A percentile compares a stretch with the other conserved stretches of the same genome.
phyloP scores from a whole-genome alignment of 2,113 vertebrate species.

The Cyprinodon brontotheroides region DNA sequence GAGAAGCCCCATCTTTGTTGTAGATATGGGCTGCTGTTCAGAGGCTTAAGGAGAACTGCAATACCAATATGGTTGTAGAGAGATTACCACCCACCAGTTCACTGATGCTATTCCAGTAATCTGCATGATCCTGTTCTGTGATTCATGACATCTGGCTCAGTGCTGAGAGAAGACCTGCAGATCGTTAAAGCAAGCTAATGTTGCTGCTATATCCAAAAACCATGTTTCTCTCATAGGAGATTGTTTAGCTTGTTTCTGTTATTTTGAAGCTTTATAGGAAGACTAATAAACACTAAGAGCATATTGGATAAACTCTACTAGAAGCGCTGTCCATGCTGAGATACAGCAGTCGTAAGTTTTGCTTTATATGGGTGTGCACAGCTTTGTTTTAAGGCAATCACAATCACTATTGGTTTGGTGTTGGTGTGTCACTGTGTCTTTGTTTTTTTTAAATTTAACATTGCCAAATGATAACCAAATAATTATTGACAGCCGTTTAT shows the following conservation, averaged over 20 bases:
- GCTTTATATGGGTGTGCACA: slow-evolving; percentile 16
- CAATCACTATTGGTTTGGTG: slow-evolving; percentile 7
- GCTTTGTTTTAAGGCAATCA: slow-evolving; percentile 12
- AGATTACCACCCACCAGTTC: slow-evolving; percentile 46
- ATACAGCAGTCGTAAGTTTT: slow-evolving; percentile 8
- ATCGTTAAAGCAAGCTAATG: slow-evolving; percentile 10
- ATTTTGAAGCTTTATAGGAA: slow-evolving; percentile 1
- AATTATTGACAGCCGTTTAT: not conserved
- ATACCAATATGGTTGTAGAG: slow-evolving; percentile 11
- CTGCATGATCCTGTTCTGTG: slow-evolving; percentile 33
- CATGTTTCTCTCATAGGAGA: slow-evolving; percentile 2
- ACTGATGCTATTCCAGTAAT: slow-evolving; percentile 33
- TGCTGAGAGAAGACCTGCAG: slow-evolving; percentile 18
- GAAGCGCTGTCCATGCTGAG: slow-evolving; percentile 1
- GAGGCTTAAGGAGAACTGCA: slow-evolving; percentile 34
- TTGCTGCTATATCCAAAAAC: not conserved
- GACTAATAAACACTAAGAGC: not conserved
- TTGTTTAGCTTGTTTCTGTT: slow-evolving; percentile 1
- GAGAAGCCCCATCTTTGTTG: slow-evolving; percentile 6
- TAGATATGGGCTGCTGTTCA: slow-evolving; percentile 15
- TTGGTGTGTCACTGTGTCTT: not conserved
- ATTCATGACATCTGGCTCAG: slow-evolving; percentile 29
- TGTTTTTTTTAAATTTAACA: not conserved
- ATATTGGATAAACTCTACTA: not conserved
- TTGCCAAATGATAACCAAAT: slow-evolving; percentile 11